Evolutionary conservation across 1,140 invertebrate genomes (phyloP).

Genomic region (Archivesica marissinica): DNA sequence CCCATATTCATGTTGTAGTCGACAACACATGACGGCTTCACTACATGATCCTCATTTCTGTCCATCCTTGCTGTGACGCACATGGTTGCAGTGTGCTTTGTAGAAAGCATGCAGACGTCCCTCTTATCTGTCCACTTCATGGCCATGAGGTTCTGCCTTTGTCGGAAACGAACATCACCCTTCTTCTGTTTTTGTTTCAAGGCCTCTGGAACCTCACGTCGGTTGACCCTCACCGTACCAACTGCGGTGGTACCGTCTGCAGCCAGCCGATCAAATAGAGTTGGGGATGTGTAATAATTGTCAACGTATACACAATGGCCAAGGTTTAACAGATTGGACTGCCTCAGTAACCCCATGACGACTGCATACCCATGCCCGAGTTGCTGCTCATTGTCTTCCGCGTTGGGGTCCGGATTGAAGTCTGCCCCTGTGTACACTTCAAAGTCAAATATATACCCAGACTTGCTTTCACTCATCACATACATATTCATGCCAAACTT

Average conservation of each 20-base stretch:
- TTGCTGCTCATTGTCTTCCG: too few species aligned
- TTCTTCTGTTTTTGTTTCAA: not conserved
- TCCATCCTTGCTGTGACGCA: not conserved
- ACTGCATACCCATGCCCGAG: too few species aligned
- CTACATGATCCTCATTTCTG: not conserved
- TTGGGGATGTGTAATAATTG: slow-evolving; percentile 40
- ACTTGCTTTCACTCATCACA: too few species aligned
- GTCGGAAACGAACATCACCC: not conserved
- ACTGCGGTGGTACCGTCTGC: not conserved
- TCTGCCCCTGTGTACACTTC: too few species aligned
- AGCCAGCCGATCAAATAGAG: slow-evolving; percentile 6
- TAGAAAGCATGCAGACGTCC: slow-evolving; percentile 1
- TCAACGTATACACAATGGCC: slow-evolving; percentile 34
- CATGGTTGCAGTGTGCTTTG: not conserved
- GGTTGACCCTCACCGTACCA: slow-evolving; percentile 14
- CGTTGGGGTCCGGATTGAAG: too few species aligned
- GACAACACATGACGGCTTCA: not conserved
- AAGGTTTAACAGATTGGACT: not conserved
- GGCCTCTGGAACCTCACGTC: not conserved
- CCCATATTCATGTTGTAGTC: slow-evolving; percentile 53
- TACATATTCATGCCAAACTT: too few species aligned
- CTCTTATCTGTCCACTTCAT: not conserved
- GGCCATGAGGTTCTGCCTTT: too few species aligned
- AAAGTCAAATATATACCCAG: too few species aligned
- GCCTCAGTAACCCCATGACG: slow-evolving; percentile 15